These are phyloP conservation scores for Nysson spinosus DNA, from an alignment of 2,888 invertebrate genomes.

Conservation along the genomic window DNA sequence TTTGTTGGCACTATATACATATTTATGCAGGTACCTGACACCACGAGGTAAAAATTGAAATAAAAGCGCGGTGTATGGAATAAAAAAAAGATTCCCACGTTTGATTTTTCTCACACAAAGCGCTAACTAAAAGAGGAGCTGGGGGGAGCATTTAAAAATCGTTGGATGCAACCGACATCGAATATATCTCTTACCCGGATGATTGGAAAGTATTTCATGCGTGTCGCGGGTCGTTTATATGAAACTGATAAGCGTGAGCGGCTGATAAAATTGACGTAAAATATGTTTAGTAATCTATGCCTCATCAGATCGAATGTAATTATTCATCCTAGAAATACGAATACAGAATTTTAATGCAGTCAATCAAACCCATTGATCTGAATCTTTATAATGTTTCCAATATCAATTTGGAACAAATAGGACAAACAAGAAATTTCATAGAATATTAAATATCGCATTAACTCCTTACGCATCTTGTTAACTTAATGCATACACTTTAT, in stretches of 20 bases:
- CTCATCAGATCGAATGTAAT: conserved; percentile 19
- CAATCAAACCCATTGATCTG: background rate
- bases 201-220: conserved; percentile 36
- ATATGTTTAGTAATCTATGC: conserved; percentile 27
- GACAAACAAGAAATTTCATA: no score
- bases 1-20: no score
- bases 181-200: conserved; percentile 45
- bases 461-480: no score
- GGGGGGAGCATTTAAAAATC: background rate
- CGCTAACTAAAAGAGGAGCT: conserved; percentile 10
- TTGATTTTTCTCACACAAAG: conserved; percentile 4
- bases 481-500: no score
- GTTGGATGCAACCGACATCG: conserved; percentile 32
- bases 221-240: conserved; percentile 16
- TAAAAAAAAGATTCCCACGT: background rate
- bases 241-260: conserved; percentile 8
- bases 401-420: no score
- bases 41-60: background rate
- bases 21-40: background rate
- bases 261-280: conserved; percentile 28
- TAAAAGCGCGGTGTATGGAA: background rate
- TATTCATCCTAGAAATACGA: background rate
- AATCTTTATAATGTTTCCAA: background rate
- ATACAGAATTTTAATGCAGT: conserved; percentile 6
- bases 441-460: no score